Base-by-base conservation (phyloP, 92 coral and sea anemone genomes). In the Epizoanthus illoricatus region DNA sequence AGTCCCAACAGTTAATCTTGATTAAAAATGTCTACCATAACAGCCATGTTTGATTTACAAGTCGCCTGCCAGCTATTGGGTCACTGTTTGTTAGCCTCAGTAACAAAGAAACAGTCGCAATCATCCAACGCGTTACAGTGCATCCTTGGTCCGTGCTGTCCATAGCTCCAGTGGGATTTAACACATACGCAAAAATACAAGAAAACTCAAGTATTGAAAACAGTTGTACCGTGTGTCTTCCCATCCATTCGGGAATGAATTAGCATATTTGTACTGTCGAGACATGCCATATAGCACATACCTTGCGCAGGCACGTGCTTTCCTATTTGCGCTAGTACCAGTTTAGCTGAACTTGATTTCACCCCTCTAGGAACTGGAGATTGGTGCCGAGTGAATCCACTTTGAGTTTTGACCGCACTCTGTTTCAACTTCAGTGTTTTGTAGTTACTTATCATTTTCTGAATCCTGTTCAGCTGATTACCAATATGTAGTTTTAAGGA, bases 401-500 rank as follows among this genome's bases (percentile, higher is more conserved):
- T 40, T 47, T 78, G 71, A 12, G 71, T 78, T 78, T 62, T 78
- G 57, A 62, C 19, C 63, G 59, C 71, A 62, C 58, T 78, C 82
- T 78, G 82, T 43, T 45, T 63, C 71, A 63, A 24, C 39, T 63
- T 78, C 21, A 78, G 43, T n/a, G 71, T 59, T 17, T 45, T 56
- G 65, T 62, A 78, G 5, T 47, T 78, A n/a, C 45, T 62, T 18
- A 78, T 78, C 82, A 78, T 43, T 11, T 63, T 78, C 42, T 78
- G 82, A 69, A 78, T 78, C 67, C n/a, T 18, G 62, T 78, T 62
- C 61, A 78, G 42, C 57, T 78, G 82, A 42, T 63, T 16, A 12
- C 82, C 82, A 23, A 78, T 78, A 33, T 45, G 24, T 42, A 78
- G 24, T 63, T 78, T 78, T 57, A 78, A 61, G 45, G 82, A 63